These are phyloP conservation scores for Chelonus insularis DNA, from an alignment of 1,140 invertebrate genomes.

Conservation along the genomic window DNA sequence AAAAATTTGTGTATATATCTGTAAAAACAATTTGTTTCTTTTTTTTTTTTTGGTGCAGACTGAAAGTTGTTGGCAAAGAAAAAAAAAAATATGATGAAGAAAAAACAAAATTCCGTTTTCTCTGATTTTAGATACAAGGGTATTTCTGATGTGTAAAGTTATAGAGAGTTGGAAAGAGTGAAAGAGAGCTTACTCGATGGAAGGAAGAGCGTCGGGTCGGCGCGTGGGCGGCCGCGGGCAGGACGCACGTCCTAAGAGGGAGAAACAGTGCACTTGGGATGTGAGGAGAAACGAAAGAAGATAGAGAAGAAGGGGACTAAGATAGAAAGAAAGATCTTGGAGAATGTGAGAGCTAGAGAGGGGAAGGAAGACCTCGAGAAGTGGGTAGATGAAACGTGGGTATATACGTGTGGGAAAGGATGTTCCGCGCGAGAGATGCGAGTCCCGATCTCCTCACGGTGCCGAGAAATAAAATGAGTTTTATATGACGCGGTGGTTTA, in stretches of 20 bases:
- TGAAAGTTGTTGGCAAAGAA: too few species aligned
- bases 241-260: slow-evolving; percentile 53
- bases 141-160: too few species aligned
- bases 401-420: slow-evolving; percentile 1
- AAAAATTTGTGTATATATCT: too few species aligned
- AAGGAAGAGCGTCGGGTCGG: slow-evolving; percentile 50
- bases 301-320: slow-evolving; percentile 16
- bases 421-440: background rate
- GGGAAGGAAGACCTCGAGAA: background rate
- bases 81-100: too few species aligned
- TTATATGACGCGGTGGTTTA: slow-evolving; percentile 55
- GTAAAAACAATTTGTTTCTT: too few species aligned
- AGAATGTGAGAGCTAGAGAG: background rate
- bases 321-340: background rate
- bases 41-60: too few species aligned
- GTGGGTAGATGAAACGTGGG: slow-evolving; percentile 1
- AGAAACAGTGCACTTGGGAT: slow-evolving; percentile 21
- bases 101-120: too few species aligned
- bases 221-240: slow-evolving; percentile 61
- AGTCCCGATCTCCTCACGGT: background rate
- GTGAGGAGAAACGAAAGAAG: slow-evolving; percentile 18
- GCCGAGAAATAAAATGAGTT: slow-evolving; percentile 45
- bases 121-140: too few species aligned
- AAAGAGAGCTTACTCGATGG: background rate
- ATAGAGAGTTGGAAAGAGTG: too few species aligned